Evolutionary conservation across 2,113 vertebrate species (phyloP).

Genomic region (Calypte anna): DNA sequence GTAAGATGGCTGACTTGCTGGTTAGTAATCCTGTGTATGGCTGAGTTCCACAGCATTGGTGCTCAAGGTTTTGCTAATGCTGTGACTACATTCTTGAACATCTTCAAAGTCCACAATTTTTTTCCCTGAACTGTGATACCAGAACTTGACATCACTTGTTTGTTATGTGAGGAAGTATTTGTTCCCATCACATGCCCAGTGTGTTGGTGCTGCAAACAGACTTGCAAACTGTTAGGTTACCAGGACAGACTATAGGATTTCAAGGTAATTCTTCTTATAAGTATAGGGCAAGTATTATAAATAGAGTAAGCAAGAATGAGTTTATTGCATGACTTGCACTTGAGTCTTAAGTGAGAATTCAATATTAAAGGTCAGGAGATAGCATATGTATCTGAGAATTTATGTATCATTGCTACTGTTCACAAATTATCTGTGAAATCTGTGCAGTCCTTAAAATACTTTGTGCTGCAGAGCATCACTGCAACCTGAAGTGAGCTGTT

Average conservation of each 20-base stretch:
- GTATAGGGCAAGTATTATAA: background rate
- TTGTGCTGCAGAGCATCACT: background rate
- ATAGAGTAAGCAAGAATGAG: background rate
- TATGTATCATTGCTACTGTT: background rate
- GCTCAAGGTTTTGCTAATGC: background rate
- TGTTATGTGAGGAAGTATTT: background rate
- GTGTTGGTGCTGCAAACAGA: background rate
- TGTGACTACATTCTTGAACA: background rate
- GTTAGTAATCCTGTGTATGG: background rate
- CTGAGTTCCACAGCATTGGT: background rate
- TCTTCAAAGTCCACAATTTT: background rate
- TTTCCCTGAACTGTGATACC: background rate
- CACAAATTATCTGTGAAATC: background rate
- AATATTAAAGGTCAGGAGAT: background rate
- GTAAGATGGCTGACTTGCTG: background rate
- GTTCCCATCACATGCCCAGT: background rate
- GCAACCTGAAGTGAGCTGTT: background rate
- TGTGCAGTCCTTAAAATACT: background rate
- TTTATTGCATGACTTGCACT: background rate
- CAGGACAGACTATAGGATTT: background rate
- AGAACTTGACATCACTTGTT: rapidly evolving
- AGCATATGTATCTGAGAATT: background rate
- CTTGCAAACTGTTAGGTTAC: background rate
- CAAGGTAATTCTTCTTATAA: background rate
- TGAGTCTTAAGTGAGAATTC: background rate